These are phyloP conservation scores for Dipodomys stephensi DNA, from an alignment of 2,113 vertebrate genomes.

Conservation along the genomic window DNA sequence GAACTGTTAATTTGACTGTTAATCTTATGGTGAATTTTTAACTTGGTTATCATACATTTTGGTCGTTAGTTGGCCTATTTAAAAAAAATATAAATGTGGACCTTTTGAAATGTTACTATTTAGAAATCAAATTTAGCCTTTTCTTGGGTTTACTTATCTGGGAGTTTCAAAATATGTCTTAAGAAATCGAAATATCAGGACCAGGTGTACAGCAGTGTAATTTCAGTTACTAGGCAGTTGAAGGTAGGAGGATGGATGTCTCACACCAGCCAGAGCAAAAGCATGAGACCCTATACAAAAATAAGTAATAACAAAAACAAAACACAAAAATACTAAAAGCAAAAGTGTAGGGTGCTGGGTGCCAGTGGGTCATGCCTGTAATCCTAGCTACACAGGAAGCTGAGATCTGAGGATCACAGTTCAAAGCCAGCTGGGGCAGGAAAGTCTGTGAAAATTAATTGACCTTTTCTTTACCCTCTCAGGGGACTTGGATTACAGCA, in stretches of 20 bases:
- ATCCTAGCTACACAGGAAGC: too few relatives aligned
- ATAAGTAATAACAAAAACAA: too few relatives aligned
- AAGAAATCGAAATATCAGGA: constrained; percentile 9
- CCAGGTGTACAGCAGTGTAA: too few relatives aligned
- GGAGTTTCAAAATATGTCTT: constrained; percentile 11
- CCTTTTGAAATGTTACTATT: constrained; percentile 8
- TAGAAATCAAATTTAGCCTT: constrained; percentile 34
- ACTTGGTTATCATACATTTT: not conserved
- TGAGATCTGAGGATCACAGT: too few relatives aligned
- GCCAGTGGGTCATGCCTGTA: too few relatives aligned
- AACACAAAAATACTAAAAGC: too few relatives aligned
- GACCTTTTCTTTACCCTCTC: not conserved
- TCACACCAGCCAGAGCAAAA: too few relatives aligned
- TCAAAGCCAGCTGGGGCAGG: too few relatives aligned
- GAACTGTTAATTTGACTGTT: not conserved
- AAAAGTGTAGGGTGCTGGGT: too few relatives aligned
- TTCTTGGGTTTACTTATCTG: constrained; percentile 37
- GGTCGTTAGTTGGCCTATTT: not conserved
- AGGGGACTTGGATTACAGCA: not conserved
- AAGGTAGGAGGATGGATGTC: too few relatives aligned
- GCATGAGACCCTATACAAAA: too few relatives aligned
- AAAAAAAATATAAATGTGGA: not conserved
- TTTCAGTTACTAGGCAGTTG: too few relatives aligned
- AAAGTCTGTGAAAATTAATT: not conserved
- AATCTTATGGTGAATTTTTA: not conserved